These are phyloP conservation scores for Pseudomugil gertrudae DNA, from an alignment of 2,797 vertebrate genomes.

Conservation along the genomic window DNA sequence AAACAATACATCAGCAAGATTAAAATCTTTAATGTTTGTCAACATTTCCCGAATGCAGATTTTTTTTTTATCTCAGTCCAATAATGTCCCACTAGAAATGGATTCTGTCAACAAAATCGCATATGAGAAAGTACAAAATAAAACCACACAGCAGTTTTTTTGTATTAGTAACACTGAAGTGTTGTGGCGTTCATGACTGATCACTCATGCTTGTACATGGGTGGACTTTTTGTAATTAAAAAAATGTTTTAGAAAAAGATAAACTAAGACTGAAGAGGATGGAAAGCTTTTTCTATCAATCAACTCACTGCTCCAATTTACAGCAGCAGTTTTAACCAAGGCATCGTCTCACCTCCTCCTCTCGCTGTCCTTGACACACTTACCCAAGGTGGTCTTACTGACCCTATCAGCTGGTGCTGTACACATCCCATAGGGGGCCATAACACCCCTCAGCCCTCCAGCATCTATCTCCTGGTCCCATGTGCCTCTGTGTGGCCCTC, in stretches of 20 bases:
- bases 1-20: conserved; percentile 20
- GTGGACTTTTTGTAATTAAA: conserved; percentile 12
- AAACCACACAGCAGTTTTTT: conserved; percentile 28
- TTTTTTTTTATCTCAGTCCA: conserved; percentile 17
- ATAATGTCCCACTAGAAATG: conserved; percentile 1
- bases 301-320: conserved; percentile 41
- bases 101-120: conserved; percentile 24
- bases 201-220: conserved; percentile 27
- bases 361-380: conserved; percentile 84
- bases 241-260: background rate
- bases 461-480: conserved; percentile 83
- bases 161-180: conserved; percentile 33
- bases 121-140: conserved; percentile 33
- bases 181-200: conserved; percentile 36
- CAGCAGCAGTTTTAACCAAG: conserved; percentile 32
- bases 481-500: conserved; percentile 69
- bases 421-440: conserved; percentile 73
- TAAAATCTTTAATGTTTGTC: conserved; percentile 37
- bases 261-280: conserved; percentile 10
- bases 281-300: conserved; percentile 29
- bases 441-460: conserved; percentile 71
- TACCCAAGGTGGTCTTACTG: conserved; percentile 81
- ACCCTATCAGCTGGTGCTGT: conserved; percentile 83
- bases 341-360: conserved; percentile 56
- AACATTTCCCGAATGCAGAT: conserved; percentile 14